These are phyloP conservation scores for Mycogona germanica DNA, from an alignment of 2,888 invertebrate species.

Conservation along the genomic window DNA sequence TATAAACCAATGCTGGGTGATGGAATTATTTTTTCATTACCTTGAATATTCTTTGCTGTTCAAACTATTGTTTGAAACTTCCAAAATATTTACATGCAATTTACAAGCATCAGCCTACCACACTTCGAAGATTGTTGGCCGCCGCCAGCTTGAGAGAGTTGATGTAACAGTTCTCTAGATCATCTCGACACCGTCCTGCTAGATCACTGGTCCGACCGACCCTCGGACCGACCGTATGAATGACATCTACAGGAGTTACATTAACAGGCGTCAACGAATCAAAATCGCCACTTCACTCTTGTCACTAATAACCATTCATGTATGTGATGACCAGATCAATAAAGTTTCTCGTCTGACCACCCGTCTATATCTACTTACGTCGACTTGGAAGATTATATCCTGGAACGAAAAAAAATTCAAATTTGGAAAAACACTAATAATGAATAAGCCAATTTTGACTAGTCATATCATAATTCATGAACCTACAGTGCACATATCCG, in stretches of 20 bases:
- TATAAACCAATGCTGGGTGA: no score
- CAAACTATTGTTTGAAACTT: neutral
- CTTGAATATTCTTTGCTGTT: no score
- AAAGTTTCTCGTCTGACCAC: no score
- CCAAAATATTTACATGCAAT: neutral
- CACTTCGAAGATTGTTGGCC: conserved; percentile 45
- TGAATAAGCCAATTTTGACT: no score
- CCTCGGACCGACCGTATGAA: conserved; percentile 75
- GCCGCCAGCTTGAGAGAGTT: conserved; percentile 47
- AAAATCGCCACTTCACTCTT: neutral
- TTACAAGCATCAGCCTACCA: conserved; percentile 39
- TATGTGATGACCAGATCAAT: no score
- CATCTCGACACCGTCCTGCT: no score
- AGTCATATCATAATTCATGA: no score
- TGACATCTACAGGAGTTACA: conserved; percentile 64
- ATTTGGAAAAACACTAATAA: no score
- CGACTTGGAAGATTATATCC: conserved; percentile 67
- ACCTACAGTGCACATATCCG: no score
- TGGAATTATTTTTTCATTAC: no score
- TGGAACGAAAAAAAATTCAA: conserved; percentile 22
- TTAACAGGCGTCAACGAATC: neutral
- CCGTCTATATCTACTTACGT: conserved; percentile 47
- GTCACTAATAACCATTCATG: neutral
- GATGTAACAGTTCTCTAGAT: conserved; percentile 55
- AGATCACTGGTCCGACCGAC: conserved; percentile 38